These are phyloP conservation scores for Cyanoramphus novaezelandiae DNA, from an alignment of 2,113 vertebrate species.

Conservation along the genomic window DNA sequence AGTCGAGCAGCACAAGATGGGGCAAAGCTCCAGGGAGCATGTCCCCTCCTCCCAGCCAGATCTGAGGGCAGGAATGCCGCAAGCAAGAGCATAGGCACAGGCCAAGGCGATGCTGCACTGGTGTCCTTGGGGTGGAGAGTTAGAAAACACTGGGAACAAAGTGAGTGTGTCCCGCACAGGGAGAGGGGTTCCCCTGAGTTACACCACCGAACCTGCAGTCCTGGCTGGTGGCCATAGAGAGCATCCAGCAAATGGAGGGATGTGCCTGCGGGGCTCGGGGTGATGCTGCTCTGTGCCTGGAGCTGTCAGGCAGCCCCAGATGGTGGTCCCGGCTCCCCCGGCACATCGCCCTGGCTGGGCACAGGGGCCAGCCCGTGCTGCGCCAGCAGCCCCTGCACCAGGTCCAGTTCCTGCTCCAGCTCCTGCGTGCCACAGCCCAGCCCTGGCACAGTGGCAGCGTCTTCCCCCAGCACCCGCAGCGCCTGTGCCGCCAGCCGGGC, in stretches of 20 bases:
- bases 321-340: fast-evolving
- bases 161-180: fast-evolving
- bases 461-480: slow-evolving; percentile 38
- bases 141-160: neutral
- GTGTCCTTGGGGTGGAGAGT: neutral
- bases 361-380: slow-evolving; percentile 57
- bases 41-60: neutral
- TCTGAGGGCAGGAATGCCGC: neutral
- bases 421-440: slow-evolving; percentile 26
- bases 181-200: neutral
- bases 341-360: neutral
- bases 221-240: neutral
- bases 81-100: neutral
- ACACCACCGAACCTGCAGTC: neutral
- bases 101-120: neutral
- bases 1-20: neutral
- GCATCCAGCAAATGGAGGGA: neutral
- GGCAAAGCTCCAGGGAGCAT: fast-evolving
- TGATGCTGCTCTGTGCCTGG: fast-evolving
- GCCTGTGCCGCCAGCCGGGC: slow-evolving; percentile 60
- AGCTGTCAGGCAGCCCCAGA: neutral
- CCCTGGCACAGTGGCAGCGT: neutral
- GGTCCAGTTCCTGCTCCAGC: slow-evolving; percentile 53
- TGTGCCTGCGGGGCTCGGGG: fast-evolving
- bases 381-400: slow-evolving; percentile 58